These are phyloP conservation scores for Mesitornis unicolor DNA, from an alignment of 2,113 vertebrate species.

Conservation along the genomic window DNA sequence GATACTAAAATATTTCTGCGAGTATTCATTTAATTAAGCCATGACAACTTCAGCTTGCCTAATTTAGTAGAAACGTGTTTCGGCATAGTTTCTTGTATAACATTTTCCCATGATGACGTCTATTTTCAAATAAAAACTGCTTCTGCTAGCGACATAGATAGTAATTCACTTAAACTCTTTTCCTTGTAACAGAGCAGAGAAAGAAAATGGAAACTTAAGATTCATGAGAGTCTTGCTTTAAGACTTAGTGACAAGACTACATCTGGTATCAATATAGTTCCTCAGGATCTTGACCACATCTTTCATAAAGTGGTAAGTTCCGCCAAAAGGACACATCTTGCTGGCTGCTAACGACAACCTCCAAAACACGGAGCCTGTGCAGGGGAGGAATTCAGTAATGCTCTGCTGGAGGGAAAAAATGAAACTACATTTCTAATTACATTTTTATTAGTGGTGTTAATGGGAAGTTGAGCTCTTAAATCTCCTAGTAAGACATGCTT, in stretches of 20 bases:
- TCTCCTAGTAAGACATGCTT: not conserved
- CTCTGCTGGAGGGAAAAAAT: slow-evolving; percentile 40
- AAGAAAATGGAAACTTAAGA: slow-evolving; percentile 51
- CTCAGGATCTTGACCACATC: slow-evolving; percentile 58
- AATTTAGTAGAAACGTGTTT: not conserved
- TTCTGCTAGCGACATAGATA: not conserved
- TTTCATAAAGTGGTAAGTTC: slow-evolving; percentile 59
- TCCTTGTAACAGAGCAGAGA: not conserved
- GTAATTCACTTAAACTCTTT: slow-evolving; percentile 35
- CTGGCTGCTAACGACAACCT: slow-evolving; percentile 42
- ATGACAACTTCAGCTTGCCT: not conserved
- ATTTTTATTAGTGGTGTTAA: slow-evolving; percentile 51
- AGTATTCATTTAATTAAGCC: not conserved
- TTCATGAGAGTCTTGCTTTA: slow-evolving; percentile 47
- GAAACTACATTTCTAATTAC: slow-evolving; percentile 50
- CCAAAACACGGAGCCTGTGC: not conserved
- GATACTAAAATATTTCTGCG: not conserved
- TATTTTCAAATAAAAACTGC: not conserved
- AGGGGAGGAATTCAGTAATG: not conserved
- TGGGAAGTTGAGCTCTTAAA: slow-evolving; percentile 44
- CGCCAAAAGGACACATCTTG: slow-evolving; percentile 31
- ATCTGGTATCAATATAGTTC: slow-evolving; percentile 60
- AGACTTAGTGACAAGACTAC: slow-evolving; percentile 59
- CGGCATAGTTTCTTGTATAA: not conserved
- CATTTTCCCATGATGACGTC: slow-evolving; percentile 18